Conservation (phyloP, 2,888 invertebrate species). For the Nymphalis urticae region DNA sequence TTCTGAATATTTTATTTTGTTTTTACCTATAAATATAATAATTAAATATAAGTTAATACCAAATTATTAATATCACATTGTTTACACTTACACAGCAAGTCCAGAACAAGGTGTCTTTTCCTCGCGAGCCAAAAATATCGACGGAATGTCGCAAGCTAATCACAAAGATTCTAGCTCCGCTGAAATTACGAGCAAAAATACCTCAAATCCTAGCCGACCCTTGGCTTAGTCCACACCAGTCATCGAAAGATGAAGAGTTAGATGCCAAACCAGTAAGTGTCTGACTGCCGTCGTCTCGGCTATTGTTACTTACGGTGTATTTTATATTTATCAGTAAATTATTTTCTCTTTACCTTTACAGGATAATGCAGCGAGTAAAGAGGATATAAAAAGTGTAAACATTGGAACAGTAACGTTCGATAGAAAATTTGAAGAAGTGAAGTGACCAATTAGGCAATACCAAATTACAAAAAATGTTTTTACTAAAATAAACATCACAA, state of each 20-base stretch:
- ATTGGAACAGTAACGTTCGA: constrained; percentile 74
- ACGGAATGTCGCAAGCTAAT: constrained; percentile 85
- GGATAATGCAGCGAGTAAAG: constrained; percentile 59
- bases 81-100: constrained; percentile 82
- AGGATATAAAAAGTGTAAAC: constrained; percentile 74
- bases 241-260: constrained; percentile 64
- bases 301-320: not conserved
- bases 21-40: no score
- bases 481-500: not conserved
- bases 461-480: not conserved
- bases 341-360: constrained; percentile 20
- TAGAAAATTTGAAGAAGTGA: constrained; percentile 74
- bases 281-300: not conserved
- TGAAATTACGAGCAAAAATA: constrained; percentile 84
- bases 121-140: constrained; percentile 84
- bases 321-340: not conserved
- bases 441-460: constrained; percentile 45
- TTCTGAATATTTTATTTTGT: no score
- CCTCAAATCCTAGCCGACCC: constrained; percentile 84
- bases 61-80: no score
- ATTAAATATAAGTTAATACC: no score
- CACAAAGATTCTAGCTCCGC: constrained; percentile 86
- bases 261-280: constrained; percentile 44
- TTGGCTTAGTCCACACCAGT: constrained; percentile 82
- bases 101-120: constrained; percentile 85